phyloP scores from a whole-genome alignment of 2,113 vertebrate genomes.

The Rhegmatorhina hoffmannsi region DNA sequence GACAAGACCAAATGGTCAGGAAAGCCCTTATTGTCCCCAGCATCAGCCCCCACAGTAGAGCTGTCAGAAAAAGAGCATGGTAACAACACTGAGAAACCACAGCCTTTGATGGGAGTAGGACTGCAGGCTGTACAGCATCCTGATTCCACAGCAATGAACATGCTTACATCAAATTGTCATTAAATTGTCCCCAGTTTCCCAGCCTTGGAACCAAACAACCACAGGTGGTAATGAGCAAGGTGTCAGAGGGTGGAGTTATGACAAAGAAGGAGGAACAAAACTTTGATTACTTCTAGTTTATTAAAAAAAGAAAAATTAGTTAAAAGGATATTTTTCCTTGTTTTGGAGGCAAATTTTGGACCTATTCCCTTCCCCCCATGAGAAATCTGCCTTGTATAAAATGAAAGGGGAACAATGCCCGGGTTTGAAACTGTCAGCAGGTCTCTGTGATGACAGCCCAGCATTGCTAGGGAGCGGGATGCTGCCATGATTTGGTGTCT shows the following conservation, averaged over 20 bases:
- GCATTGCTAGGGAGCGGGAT: neutral
- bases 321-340: neutral
- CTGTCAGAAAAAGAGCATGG: neutral
- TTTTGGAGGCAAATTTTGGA: neutral
- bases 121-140: neutral
- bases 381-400: slow-evolving; percentile 1
- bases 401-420: slow-evolving; percentile 7
- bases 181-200: neutral
- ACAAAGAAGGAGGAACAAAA: neutral
- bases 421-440: neutral
- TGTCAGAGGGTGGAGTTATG: neutral
- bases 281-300: neutral
- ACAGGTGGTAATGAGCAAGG: neutral
- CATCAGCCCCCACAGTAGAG: rapidly evolving
- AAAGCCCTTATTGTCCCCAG: neutral
- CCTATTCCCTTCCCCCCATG: neutral
- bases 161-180: neutral
- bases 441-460: neutral
- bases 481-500: rapidly evolving
- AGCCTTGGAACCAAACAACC: neutral
- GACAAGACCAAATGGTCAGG: neutral
- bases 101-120: neutral
- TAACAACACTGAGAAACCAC: rapidly evolving
- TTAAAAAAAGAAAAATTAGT: neutral
- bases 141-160: neutral